Conservation (phyloP, 2,113 vertebrate genomes). For the Megaleporinus macrocephalus region DNA sequence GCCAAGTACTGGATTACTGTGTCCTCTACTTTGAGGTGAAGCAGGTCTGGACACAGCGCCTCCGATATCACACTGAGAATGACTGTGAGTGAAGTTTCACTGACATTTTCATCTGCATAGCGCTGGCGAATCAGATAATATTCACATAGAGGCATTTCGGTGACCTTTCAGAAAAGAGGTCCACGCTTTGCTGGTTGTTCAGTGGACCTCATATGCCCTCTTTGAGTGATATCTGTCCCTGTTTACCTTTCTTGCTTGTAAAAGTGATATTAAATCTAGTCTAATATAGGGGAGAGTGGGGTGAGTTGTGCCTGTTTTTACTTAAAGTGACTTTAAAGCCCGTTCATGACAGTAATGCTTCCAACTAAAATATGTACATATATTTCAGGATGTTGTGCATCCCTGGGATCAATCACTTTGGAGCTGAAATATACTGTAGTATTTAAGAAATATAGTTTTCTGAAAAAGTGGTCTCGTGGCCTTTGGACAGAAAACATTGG, state of each 20-base stretch:
- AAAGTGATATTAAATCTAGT: no score
- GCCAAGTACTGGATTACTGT: not conserved
- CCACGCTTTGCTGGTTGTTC: not conserved
- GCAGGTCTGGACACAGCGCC: not conserved
- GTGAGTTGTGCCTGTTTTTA: no score
- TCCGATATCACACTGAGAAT: not conserved
- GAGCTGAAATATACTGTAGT: no score
- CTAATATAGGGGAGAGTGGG: no score
- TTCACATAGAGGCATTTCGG: not conserved
- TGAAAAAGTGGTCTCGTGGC: no score
- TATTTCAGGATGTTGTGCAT: no score
- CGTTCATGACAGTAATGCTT: no score
- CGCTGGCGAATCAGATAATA: not conserved
- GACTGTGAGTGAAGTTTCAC: not conserved
- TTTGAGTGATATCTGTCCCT: not conserved
- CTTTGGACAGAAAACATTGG: no score
- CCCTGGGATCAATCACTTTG: no score
- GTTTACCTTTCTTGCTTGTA: not conserved
- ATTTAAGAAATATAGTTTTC: no score
- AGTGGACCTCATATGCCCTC: not conserved
- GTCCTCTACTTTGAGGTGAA: not conserved
- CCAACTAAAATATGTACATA: no score
- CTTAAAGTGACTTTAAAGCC: no score
- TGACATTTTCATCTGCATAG: not conserved
- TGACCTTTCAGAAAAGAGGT: slow-evolving; percentile 11